Percentiles rank a stretch among this genome's conserved stretches.
phyloP scores from a whole-genome alignment of 2,888 invertebrate genomes.

The Arenicola marina region DNA sequence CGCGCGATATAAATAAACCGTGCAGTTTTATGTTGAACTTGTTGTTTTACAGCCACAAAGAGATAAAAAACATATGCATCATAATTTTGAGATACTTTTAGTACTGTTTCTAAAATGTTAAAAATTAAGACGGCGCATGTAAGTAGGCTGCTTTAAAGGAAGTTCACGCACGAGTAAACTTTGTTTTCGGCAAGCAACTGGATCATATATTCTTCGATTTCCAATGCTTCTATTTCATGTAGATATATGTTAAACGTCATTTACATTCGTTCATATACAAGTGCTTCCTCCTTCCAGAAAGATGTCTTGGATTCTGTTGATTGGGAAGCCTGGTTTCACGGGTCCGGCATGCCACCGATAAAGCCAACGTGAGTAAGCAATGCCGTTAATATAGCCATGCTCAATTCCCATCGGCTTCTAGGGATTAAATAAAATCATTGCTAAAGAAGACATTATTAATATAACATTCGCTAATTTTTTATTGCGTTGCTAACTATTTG shows the following conservation, averaged over 20 bases:
- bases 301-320: slow-evolving; percentile 70
- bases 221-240: background rate
- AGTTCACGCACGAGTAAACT: no score
- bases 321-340: slow-evolving; percentile 83
- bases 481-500: no score
- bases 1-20: no score
- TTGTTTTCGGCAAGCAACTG: no score
- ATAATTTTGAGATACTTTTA: no score
- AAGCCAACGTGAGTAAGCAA: slow-evolving; percentile 73
- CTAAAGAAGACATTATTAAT: background rate
- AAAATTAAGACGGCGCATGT: no score
- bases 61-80: no score
- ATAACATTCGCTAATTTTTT: slow-evolving; percentile 17
- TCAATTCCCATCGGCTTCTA: background rate
- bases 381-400: slow-evolving; percentile 6
- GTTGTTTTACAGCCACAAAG: no score
- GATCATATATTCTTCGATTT: background rate
- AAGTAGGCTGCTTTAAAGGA: no score
- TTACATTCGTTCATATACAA: background rate
- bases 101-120: no score
- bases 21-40: no score
- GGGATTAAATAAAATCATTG: no score
- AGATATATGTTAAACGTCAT: background rate
- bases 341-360: slow-evolving; percentile 85
- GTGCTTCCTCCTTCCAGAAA: slow-evolving; percentile 28